A percentile compares a stretch with the other conserved stretches of the same genome.
Conservation (phyloP, 2,113 vertebrate genomes). For the Pterophyllum scalare region DNA sequence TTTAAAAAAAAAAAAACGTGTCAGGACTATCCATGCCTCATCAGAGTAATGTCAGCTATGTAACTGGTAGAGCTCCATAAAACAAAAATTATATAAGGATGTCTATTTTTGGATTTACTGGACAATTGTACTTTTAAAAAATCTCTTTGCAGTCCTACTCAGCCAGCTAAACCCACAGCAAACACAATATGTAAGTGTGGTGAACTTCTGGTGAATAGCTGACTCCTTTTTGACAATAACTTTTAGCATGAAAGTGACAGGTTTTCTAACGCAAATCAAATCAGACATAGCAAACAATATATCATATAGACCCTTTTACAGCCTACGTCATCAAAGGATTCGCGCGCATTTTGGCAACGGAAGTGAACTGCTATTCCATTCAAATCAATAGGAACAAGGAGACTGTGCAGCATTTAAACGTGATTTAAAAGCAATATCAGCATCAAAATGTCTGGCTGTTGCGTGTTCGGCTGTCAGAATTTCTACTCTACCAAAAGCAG, state of each 20-base stretch:
- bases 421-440: too few relatives aligned
- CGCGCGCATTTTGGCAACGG: too few relatives aligned
- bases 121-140: neutral
- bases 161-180: conserved; percentile 43
- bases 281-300: neutral
- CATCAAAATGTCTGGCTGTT: too few relatives aligned
- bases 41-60: conserved; percentile 40
- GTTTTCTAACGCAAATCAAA: neutral
- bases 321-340: too few relatives aligned
- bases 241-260: neutral
- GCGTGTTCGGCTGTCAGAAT: too few relatives aligned
- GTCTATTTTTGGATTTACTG: conserved; percentile 22
- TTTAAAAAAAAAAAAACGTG: neutral
- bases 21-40: conserved; percentile 13
- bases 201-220: neutral
- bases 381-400: too few relatives aligned
- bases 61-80: neutral
- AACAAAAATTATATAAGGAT: neutral
- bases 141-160: conserved; percentile 20
- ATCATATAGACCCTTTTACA: too few relatives aligned
- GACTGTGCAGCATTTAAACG: too few relatives aligned
- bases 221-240: neutral
- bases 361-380: too few relatives aligned
- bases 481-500: too few relatives aligned
- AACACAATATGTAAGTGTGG: conserved; percentile 5